phyloP scores from a whole-genome alignment of 2,888 invertebrate genomes.

The Epinotia ramella region DNA sequence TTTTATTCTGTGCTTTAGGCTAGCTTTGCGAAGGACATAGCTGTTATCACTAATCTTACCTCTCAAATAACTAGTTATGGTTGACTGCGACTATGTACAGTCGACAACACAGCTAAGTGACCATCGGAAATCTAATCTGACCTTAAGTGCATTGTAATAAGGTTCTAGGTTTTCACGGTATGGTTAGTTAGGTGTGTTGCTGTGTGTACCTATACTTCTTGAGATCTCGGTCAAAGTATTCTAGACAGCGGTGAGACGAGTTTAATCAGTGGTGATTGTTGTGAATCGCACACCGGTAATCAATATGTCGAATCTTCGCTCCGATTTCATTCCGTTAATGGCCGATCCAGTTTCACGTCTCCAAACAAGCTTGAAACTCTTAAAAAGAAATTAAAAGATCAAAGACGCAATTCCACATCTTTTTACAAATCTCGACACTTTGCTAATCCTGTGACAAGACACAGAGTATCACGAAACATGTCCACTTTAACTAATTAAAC shows the following conservation, averaged over 20 bases:
- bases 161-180: too few relatives aligned
- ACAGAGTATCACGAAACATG: not conserved
- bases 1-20: too few relatives aligned
- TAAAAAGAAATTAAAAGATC: slow-evolving; percentile 9
- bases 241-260: not conserved
- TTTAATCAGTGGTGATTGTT: not conserved
- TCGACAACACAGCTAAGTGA: too few relatives aligned
- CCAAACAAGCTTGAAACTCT: not conserved
- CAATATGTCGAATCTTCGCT: slow-evolving; percentile 33
- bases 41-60: too few relatives aligned
- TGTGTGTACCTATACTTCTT: too few relatives aligned
- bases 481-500: not conserved
- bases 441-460: not conserved
- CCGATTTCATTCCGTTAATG: slow-evolving; percentile 34
- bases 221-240: not conserved
- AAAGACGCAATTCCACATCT: not conserved
- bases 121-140: too few relatives aligned
- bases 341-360: slow-evolving; percentile 12
- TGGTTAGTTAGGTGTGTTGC: too few relatives aligned
- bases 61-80: too few relatives aligned
- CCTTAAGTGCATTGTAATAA: too few relatives aligned
- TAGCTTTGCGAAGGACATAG: too few relatives aligned
- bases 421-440: not conserved
- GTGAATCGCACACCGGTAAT: slow-evolving; percentile 5
- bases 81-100: too few relatives aligned